A percentile compares a stretch with the other conserved stretches of the same genome.
These are phyloP conservation scores for Orthonyx spaldingii DNA, from an alignment of 2,113 vertebrate species.

Conservation along the genomic window DNA sequence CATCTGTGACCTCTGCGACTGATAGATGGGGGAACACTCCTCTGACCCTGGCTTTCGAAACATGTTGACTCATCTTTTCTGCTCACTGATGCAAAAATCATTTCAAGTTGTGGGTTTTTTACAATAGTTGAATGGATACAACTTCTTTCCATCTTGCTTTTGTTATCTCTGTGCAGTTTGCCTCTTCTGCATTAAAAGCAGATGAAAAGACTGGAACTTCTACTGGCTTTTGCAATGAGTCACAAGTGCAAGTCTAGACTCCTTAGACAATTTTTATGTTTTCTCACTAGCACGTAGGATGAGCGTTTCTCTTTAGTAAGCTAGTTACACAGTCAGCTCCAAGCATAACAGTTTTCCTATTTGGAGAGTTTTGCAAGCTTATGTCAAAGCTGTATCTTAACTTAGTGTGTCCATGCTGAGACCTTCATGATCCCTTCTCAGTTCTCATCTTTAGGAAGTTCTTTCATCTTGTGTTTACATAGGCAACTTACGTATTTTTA, in stretches of 20 bases:
- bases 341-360: not conserved
- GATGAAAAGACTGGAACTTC: not conserved
- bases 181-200: not conserved
- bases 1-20: not conserved
- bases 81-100: not conserved
- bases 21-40: not conserved
- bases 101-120: not conserved
- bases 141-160: not conserved
- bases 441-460: not conserved
- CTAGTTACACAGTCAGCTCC: not conserved
- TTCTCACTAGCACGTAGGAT: not conserved
- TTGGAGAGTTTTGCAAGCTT: not conserved
- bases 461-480: not conserved
- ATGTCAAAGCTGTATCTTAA: not conserved
- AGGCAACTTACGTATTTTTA: not conserved
- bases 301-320: not conserved
- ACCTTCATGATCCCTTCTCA: not conserved
- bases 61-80: not conserved
- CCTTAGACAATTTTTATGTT: not conserved
- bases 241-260: not conserved
- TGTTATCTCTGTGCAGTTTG: not conserved
- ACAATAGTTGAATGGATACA: not conserved
- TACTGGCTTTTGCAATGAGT: not conserved
- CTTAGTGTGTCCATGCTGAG: not conserved
- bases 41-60: not conserved